phyloP scores from a whole-genome alignment of 2,888 invertebrate genomes.

The Spisula subtruncata region DNA sequence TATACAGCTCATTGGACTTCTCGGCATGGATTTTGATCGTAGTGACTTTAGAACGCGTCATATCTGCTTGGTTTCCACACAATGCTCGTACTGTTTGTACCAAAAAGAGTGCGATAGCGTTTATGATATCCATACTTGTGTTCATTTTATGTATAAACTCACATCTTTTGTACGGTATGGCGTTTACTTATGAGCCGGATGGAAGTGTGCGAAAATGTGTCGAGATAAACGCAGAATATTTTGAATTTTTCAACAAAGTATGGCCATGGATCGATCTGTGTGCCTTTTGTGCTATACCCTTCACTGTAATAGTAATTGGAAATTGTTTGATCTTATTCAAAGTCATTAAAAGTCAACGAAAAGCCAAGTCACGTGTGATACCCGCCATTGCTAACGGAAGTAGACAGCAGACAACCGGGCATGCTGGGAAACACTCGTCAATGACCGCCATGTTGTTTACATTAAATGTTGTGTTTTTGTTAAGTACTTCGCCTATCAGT shows the following conservation, averaged over 20 bases:
- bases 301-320: constrained; percentile 77
- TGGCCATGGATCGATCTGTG: constrained; percentile 85
- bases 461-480: constrained; percentile 78
- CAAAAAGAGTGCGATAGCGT: constrained; percentile 58
- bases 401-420: not conserved
- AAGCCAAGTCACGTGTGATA: constrained; percentile 49
- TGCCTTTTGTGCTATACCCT: constrained; percentile 80
- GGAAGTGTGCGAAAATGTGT: constrained; percentile 13
- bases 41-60: constrained; percentile 81
- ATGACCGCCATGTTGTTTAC: constrained; percentile 79
- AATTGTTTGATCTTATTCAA: constrained; percentile 79
- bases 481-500: constrained; percentile 78
- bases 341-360: constrained; percentile 70
- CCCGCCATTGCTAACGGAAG: constrained; percentile 17
- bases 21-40: constrained; percentile 85
- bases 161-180: constrained; percentile 77
- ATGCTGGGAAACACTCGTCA: constrained; percentile 69
- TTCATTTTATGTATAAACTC: constrained; percentile 74
- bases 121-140: constrained; percentile 63
- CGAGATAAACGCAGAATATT: constrained; percentile 61
- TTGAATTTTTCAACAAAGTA: constrained; percentile 62
- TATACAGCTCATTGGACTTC: constrained; percentile 79
- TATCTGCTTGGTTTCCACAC: constrained; percentile 81
- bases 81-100: constrained; percentile 75
- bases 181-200: constrained; percentile 28